Evolutionary conservation across 1,140 invertebrate species (phyloP).

Genomic region (Drosophila rufa): DNA sequence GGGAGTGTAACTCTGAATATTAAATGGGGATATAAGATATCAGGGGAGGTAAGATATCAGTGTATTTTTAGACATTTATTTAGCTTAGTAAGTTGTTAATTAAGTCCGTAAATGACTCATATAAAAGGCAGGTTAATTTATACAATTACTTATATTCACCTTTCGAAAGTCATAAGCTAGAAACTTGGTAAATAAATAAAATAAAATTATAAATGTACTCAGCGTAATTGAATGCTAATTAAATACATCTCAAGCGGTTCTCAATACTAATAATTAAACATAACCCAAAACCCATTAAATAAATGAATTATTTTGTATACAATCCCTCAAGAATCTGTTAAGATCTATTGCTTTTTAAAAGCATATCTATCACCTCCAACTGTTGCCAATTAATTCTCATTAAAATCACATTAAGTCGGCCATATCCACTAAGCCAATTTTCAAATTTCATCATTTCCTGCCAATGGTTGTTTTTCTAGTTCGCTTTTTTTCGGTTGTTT

Average conservation of each 20-base stretch:
- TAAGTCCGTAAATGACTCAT: neutral
- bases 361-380: constrained; percentile 16
- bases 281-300: neutral
- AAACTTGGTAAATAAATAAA: no score
- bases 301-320: neutral
- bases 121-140: neutral
- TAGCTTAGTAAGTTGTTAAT: neutral
- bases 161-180: neutral
- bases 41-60: no score
- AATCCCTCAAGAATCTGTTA: constrained; percentile 3
- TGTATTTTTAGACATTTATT: no score
- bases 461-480: constrained; percentile 39
- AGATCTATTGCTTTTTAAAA: neutral
- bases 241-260: neutral
- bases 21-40: neutral
- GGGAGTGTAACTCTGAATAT: neutral
- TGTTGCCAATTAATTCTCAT: constrained; percentile 63
- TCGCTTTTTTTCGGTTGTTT: neutral
- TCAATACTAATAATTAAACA: neutral
- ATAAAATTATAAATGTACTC: neutral
- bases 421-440: constrained; percentile 45
- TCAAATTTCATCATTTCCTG: constrained; percentile 59
- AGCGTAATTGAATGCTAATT: neutral
- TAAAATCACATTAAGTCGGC: constrained; percentile 65
- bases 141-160: neutral